These are phyloP conservation scores for human (Homo sapiens) DNA, from an alignment of 2,113 vertebrate genomes.

Conservation along the genomic window GRCh38 chr13:51014501-51015000, in stretches of 20 bases:
- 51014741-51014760: neutral
- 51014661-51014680: neutral
- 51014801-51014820: neutral
- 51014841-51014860: neutral
- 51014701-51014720: neutral
- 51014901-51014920: neutral
- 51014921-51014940: neutral
- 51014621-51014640: neutral
- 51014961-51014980: neutral
- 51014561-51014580: conserved; percentile 20
- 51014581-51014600: neutral
- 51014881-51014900: neutral
- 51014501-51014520: neutral
- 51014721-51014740: neutral
- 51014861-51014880: neutral
- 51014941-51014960: neutral
- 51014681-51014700: neutral
- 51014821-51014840: neutral
- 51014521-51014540: neutral
- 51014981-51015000: neutral
- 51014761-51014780: neutral
- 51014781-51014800: neutral
- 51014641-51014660: neutral
- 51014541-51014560: neutral
- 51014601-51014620: neutral